A percentile compares a stretch with the other conserved stretches of the same genome.
These are phyloP conservation scores for Ophiodon elongatus DNA, from an alignment of 2,113 vertebrate genomes.

Conservation along the genomic window DNA sequence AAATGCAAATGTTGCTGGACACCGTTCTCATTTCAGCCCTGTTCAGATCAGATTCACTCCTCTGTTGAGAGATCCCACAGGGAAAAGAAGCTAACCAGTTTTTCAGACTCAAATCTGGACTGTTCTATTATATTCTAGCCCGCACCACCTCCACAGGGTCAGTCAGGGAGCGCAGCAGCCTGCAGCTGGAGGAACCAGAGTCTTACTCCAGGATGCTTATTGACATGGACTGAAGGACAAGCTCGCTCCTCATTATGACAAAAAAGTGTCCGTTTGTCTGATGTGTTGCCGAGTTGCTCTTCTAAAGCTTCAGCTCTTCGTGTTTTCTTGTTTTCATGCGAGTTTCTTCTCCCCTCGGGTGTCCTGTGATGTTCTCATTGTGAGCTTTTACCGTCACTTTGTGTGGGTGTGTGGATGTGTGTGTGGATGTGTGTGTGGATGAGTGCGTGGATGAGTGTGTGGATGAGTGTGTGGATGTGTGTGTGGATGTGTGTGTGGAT, in stretches of 20 bases:
- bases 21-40: background rate
- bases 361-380: conserved; percentile 8
- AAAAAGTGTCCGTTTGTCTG: background rate
- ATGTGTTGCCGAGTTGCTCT: conserved; percentile 5
- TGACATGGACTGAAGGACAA: conserved; percentile 20
- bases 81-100: too few relatives aligned
- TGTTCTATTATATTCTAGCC: background rate
- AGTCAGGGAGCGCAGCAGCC: conserved; percentile 18
- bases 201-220: conserved; percentile 16
- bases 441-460: background rate
- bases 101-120: conserved; percentile 1
- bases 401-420: conserved; percentile 1
- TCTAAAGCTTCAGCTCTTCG: background rate
- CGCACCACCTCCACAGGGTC: conserved; percentile 31
- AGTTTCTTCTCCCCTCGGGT: conserved; percentile 15
- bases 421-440: background rate
- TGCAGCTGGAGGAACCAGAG: conserved; percentile 15
- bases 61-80: background rate
- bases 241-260: conserved; percentile 5
- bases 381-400: conserved; percentile 17
- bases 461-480: too few relatives aligned
- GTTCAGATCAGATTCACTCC: background rate
- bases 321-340: background rate
- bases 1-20: background rate
- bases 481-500: too few relatives aligned